Evolutionary conservation across 2,797 vertebrate species (phyloP), one percentile per base, ranked within the genome.

Genomic region (Lerista edwardsae): DNA sequence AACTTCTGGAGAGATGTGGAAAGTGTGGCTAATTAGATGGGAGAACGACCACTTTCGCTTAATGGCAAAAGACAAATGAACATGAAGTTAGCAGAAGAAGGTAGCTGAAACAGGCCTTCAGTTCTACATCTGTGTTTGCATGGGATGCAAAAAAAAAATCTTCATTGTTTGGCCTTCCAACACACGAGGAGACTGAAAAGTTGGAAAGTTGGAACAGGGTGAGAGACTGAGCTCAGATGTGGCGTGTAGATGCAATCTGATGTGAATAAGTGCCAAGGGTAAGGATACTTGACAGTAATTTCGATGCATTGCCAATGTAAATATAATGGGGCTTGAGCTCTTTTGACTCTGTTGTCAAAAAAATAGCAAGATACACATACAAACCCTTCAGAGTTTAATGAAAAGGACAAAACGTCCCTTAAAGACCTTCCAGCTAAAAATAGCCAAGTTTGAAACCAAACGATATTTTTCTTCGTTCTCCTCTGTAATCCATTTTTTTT

Each of bases 381-480:
- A 47, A 79, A 82, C 82, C 10, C 0, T 51, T 1, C 5, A 4
- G 80, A 73, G 15, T 72, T 87, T 76, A 7, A 41, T 2, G 59
- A 23, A 41, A 17, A 84, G 83, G 79, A 0, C 1, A 10, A 29
- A 11, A 90, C 82, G 15, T 82, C 44, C 15, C 55, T 61, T 62
- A 71, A 84, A 68, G 2, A 69, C 25, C 41, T 86, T 74, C 12
- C 11, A 62, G 41, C 23, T 88, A 83, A 84, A 91, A 89, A 55
- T 41, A 89, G 57, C 39, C 36, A 27, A 51, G 51, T 84, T 89
- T 89, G 65, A 61, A 87, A 31, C 27, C 23, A 82, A 76, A 47
- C 36, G 41, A 39, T 77, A 34, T 67, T 73, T 77, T 85, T 65
- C 86, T 31, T 29, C 74, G 9, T 85, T 87, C 59, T 62, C 12